Conservation (phyloP, 1,140 invertebrate species). For the Mercenaria mercenaria region DNA sequence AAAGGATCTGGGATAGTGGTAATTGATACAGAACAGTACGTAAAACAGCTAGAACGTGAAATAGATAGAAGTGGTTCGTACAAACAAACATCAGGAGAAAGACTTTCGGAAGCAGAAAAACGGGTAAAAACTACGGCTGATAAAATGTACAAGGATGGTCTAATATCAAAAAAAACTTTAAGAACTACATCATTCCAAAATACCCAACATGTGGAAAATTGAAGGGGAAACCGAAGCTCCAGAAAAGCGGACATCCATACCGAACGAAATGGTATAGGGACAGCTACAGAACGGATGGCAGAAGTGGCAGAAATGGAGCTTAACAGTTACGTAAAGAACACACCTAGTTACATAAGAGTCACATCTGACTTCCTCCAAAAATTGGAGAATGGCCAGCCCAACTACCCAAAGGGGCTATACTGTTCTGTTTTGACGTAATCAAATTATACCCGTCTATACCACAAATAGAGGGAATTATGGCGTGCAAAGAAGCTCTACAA, state of each 20-base stretch:
- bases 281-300: too few relatives aligned
- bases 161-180: conserved; percentile 12
- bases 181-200: conserved; percentile 9
- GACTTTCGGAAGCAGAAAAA: too few relatives aligned
- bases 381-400: neutral
- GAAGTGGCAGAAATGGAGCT: conserved; percentile 41
- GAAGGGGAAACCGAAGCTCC: conserved; percentile 44
- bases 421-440: too few relatives aligned
- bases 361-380: conserved; percentile 46
- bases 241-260: neutral
- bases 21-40: too few relatives aligned
- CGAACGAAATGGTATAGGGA: conserved; percentile 5
- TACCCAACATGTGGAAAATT: conserved; percentile 15
- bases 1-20: too few relatives aligned
- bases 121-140: neutral
- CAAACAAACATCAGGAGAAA: too few relatives aligned
- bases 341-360: conserved; percentile 8
- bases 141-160: conserved; percentile 8
- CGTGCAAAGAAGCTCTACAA: too few relatives aligned
- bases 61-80: too few relatives aligned
- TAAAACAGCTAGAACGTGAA: too few relatives aligned
- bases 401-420: neutral
- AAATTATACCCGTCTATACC: too few relatives aligned
- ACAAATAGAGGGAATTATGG: neutral
- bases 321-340: neutral